These are phyloP conservation scores for Stomatorhinus ivindoensis DNA, from an alignment of 2,113 vertebrate species.

Conservation along the genomic window DNA sequence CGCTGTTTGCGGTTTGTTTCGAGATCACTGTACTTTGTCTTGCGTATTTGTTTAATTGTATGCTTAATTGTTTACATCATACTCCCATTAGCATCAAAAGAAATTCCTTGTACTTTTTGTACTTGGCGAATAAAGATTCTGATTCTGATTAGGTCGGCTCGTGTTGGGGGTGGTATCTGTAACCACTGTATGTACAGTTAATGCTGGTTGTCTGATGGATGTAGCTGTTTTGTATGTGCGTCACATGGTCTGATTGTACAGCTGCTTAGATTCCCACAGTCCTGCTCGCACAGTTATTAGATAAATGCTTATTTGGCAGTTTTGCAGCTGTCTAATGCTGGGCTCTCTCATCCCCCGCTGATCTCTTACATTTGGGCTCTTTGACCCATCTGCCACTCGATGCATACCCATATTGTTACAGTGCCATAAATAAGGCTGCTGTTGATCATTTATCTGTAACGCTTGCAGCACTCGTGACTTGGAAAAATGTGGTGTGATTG, in stretches of 20 bases:
- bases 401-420: background rate
- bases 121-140: background rate
- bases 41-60: background rate
- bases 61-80: background rate
- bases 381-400: background rate
- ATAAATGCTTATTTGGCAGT: background rate
- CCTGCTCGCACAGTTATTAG: background rate
- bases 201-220: background rate
- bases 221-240: background rate
- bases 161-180: background rate
- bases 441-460: background rate
- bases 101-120: background rate
- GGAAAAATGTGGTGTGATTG: background rate
- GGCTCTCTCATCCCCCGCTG: background rate
- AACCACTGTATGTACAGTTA: background rate
- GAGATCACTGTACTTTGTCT: background rate
- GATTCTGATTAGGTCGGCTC: background rate
- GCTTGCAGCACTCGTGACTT: background rate
- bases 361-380: background rate
- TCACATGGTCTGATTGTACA: background rate
- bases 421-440: background rate
- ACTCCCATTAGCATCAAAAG: background rate
- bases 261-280: background rate
- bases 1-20: background rate
- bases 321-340: background rate